phyloP scores from a whole-genome alignment of 2,888 invertebrate genomes.

The Cynaeus angustus region DNA sequence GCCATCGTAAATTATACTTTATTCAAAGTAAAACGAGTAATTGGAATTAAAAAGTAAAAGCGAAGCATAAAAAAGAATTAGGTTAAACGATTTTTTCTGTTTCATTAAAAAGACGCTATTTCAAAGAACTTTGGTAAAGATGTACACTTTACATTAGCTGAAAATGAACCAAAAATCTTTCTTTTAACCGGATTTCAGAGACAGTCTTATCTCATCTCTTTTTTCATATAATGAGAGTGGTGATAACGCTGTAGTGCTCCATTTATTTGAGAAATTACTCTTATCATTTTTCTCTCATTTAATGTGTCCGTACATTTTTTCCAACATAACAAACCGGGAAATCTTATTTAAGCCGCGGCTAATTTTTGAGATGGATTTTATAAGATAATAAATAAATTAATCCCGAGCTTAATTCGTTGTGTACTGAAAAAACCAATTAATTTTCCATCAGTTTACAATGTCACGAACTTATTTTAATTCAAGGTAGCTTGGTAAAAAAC shows the following conservation, averaged over 20 bases:
- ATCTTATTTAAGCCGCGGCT: neutral
- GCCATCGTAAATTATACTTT: neutral
- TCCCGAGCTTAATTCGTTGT: neutral
- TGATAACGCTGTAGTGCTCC: conserved; percentile 24
- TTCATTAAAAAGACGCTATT: neutral
- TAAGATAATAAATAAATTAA: conserved; percentile 20
- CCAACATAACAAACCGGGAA: neutral
- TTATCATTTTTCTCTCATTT: conserved; percentile 25
- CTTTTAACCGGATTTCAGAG: neutral
- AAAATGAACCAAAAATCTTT: conserved; percentile 11
- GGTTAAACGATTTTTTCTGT: conserved; percentile 14
- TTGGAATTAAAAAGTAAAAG: conserved; percentile 3
- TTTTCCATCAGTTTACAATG: neutral
- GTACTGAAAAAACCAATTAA: neutral
- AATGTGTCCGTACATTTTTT: conserved; percentile 3
- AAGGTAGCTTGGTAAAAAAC: no score
- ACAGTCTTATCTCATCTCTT: conserved; percentile 15
- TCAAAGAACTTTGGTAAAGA: conserved; percentile 3
- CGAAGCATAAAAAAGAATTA: neutral
- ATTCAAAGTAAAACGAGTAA: neutral
- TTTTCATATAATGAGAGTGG: conserved; percentile 15
- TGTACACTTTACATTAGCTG: neutral
- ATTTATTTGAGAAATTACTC: conserved; percentile 33
- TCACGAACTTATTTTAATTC: no score
- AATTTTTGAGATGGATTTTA: neutral